Evolutionary conservation across 2,113 vertebrate genomes (phyloP).

Genomic region (Dipodomys merriami): DNA sequence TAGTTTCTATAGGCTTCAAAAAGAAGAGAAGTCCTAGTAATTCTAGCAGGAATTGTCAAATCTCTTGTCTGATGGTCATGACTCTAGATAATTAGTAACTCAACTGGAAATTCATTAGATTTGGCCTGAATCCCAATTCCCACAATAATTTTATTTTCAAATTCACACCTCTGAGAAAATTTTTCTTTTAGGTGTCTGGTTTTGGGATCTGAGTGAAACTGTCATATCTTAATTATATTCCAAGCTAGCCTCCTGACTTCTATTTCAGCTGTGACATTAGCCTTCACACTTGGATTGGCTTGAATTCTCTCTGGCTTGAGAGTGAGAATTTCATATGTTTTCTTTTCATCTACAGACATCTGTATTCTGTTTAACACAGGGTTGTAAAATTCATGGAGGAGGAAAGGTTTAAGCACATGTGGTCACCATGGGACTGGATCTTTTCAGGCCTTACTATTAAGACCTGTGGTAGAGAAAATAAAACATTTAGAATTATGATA

Average conservation of each 20-base stretch:
- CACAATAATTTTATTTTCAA: conserved; percentile 71
- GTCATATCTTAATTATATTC: conserved; percentile 80
- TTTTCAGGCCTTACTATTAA: conserved; percentile 56
- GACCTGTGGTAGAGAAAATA: conserved; percentile 12
- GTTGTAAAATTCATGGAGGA: conserved; percentile 66
- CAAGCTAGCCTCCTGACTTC: conserved; percentile 73
- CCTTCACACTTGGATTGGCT: conserved; percentile 75
- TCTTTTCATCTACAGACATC: conserved; percentile 79
- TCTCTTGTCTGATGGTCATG: conserved; percentile 2
- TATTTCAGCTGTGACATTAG: conserved; percentile 76
- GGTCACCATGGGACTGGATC: conserved; percentile 60
- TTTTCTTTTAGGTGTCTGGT: conserved; percentile 57
- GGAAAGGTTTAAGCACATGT: conserved; percentile 40
- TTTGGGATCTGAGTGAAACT: conserved; percentile 74
- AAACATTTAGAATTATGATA: conserved; percentile 40
- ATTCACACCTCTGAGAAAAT: conserved; percentile 70
- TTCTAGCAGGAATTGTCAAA: not conserved
- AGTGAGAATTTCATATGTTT: conserved; percentile 79
- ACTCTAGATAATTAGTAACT: conserved; percentile 56
- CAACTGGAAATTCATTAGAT: conserved; percentile 73
- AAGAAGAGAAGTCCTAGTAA: not conserved
- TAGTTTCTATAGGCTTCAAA: conserved; percentile 18
- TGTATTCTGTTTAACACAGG: conserved; percentile 74
- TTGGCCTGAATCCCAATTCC: conserved; percentile 58
- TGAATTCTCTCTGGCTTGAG: conserved; percentile 65